Evolutionary conservation across 2,888 invertebrate genomes (phyloP).

Genomic region (Notodonta ziczac): DNA sequence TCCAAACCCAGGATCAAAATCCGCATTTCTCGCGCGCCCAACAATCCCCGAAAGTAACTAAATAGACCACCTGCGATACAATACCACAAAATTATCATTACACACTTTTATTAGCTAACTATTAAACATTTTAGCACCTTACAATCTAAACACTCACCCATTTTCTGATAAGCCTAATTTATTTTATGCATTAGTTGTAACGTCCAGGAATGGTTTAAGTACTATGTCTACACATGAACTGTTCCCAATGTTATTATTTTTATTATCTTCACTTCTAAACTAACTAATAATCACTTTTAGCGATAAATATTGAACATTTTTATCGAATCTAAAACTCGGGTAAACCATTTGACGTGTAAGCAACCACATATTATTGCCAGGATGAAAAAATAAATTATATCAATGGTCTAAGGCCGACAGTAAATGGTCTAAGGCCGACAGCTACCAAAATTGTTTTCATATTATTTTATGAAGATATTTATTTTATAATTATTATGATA

Average conservation of each 20-base stretch:
- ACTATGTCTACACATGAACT: conserved; percentile 47
- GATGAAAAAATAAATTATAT: conserved; percentile 15
- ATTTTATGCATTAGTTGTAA: conserved; percentile 69
- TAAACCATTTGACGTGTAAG: conserved; percentile 71
- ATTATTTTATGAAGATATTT: no score
- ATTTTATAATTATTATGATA: no score
- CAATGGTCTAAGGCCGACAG: no score
- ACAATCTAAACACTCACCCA: conserved; percentile 66
- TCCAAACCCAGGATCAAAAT: conserved; percentile 99
- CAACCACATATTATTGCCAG: conserved; percentile 55
- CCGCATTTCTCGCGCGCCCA: conserved; percentile 98
- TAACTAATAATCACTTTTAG: conserved; percentile 42
- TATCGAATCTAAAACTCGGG: conserved; percentile 44
- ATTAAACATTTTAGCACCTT: conserved; percentile 42
- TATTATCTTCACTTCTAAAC: conserved; percentile 42
- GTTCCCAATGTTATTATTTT: conserved; percentile 33
- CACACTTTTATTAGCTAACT: conserved; percentile 11
- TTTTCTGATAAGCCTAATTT: conserved; percentile 71
- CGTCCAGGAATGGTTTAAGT: conserved; percentile 60
- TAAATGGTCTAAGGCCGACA: no score
- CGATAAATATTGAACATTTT: conserved; percentile 61
- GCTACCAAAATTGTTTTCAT: no score
- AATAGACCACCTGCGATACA: conserved; percentile 93
- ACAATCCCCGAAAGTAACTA: conserved; percentile 97
- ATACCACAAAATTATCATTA: conserved; percentile 21